phyloP scores from a whole-genome alignment of 2,113 vertebrate species.

The Sula dactylatra region DNA sequence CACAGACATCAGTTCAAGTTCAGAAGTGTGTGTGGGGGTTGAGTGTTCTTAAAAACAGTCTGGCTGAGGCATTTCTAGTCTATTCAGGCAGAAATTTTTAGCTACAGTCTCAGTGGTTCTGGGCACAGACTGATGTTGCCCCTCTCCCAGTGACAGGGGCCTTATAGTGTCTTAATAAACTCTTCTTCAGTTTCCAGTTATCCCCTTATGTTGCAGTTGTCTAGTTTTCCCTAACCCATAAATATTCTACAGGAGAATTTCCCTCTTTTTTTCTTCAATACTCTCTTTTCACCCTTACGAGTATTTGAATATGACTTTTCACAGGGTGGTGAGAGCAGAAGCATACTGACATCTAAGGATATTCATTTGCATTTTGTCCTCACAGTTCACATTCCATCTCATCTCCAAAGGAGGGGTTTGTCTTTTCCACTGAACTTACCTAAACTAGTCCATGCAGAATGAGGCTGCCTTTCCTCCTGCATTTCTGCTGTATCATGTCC shows the following conservation, averaged over 20 bases:
- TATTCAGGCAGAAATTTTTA: neutral
- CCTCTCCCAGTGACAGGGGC: neutral
- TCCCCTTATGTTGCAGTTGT: neutral
- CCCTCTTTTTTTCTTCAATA: neutral
- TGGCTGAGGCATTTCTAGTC: neutral
- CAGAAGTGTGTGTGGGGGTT: neutral
- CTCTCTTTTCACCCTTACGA: neutral
- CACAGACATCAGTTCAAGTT: conserved; percentile 7
- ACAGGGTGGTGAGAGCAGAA: neutral
- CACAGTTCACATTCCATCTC: neutral
- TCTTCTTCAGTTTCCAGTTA: neutral
- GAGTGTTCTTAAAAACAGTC: conserved; percentile 24
- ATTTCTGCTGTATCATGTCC: neutral
- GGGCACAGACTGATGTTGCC: neutral
- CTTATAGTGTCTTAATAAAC: neutral
- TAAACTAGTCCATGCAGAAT: neutral
- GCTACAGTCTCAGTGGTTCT: neutral
- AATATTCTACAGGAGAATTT: neutral
- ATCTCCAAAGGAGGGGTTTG: neutral
- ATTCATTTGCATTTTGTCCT: neutral
- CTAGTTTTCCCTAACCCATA: neutral
- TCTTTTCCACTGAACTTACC: neutral
- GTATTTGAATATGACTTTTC: neutral
- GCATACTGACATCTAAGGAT: neutral
- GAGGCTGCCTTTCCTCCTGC: neutral